Evolutionary conservation across 2,888 invertebrate genomes (phyloP).

Genomic region (Phania funesta): DNA sequence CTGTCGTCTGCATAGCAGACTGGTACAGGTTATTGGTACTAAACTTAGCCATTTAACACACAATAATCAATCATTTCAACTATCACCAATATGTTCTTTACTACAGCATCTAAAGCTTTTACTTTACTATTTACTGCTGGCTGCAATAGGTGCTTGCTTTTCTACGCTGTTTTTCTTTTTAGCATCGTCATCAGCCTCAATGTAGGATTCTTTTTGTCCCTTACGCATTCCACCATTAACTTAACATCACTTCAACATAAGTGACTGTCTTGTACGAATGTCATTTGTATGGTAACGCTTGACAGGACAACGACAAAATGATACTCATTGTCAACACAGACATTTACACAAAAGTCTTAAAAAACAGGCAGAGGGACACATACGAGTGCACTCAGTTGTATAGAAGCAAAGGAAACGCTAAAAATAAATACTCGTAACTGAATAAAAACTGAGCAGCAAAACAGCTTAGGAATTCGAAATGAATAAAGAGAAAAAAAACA

Average conservation of each 20-base stretch:
- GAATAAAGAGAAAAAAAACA: constrained; percentile 1
- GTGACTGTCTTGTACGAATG: constrained; percentile 69
- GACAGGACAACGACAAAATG: constrained; percentile 68
- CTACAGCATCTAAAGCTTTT: background rate
- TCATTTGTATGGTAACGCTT: constrained; percentile 66
- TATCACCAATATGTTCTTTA: constrained; percentile 25
- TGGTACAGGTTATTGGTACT: too few species aligned
- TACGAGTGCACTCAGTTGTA: background rate
- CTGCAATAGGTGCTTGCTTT: constrained; percentile 11
- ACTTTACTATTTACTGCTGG: background rate
- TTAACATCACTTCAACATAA: constrained; percentile 69
- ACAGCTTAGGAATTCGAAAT: constrained; percentile 32
- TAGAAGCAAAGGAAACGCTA: background rate
- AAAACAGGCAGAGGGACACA: background rate
- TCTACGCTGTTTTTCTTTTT: background rate
- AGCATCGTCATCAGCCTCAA: constrained; percentile 8
- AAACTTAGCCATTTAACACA: too few species aligned
- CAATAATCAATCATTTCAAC: constrained; percentile 60
- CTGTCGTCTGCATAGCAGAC: too few species aligned
- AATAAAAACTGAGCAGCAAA: background rate
- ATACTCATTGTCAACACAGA: constrained; percentile 67
- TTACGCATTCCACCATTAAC: constrained; percentile 66
- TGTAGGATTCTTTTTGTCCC: constrained; percentile 33
- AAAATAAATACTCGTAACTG: constrained; percentile 26
- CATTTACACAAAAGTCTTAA: constrained; percentile 60